phyloP scores from a whole-genome alignment of 1,140 invertebrate species.

The Rhynchophorus ferrugineus region DNA sequence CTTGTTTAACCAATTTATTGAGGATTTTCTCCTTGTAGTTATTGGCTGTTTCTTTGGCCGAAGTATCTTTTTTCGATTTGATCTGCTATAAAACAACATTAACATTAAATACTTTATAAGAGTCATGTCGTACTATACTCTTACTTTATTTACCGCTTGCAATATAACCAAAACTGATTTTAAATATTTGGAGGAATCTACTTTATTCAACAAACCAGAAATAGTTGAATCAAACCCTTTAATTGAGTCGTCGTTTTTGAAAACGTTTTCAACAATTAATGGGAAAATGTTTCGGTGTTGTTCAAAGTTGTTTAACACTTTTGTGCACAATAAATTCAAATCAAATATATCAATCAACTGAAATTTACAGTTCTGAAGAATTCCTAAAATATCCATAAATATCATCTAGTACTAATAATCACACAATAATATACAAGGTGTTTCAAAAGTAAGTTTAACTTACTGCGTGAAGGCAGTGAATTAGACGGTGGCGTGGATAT shows the following conservation, averaged over 20 bases:
- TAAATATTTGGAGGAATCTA: constrained; percentile 17
- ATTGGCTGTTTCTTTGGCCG: constrained; percentile 5
- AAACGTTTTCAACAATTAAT: constrained; percentile 24
- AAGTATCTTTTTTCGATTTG: constrained; percentile 25
- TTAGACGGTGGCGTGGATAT: too few species aligned
- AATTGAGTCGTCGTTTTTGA: constrained; percentile 25
- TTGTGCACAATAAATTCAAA: constrained; percentile 13
- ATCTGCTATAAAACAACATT: constrained; percentile 20
- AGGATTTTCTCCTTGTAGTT: constrained; percentile 16
- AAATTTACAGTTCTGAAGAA: constrained; percentile 18
- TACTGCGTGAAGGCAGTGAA: too few species aligned
- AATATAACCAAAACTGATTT: constrained; percentile 15
- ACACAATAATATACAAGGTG: not conserved
- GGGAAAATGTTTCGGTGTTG: constrained; percentile 17
- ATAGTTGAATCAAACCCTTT: constrained; percentile 17
- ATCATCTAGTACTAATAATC: constrained; percentile 2
- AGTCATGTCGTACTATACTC: too few species aligned
- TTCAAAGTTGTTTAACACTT: constrained; percentile 18
- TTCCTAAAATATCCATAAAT: constrained; percentile 19
- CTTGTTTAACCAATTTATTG: constrained; percentile 11
- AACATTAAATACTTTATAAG: constrained; percentile 7
- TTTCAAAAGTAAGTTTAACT: not conserved
- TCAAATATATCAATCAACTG: constrained; percentile 16
- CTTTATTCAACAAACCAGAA: constrained; percentile 15
- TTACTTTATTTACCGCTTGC: constrained; percentile 20